These are phyloP conservation scores for Peromyscus maniculatus DNA, from an alignment of 2,113 vertebrate species.

Conservation along the genomic window DNA sequence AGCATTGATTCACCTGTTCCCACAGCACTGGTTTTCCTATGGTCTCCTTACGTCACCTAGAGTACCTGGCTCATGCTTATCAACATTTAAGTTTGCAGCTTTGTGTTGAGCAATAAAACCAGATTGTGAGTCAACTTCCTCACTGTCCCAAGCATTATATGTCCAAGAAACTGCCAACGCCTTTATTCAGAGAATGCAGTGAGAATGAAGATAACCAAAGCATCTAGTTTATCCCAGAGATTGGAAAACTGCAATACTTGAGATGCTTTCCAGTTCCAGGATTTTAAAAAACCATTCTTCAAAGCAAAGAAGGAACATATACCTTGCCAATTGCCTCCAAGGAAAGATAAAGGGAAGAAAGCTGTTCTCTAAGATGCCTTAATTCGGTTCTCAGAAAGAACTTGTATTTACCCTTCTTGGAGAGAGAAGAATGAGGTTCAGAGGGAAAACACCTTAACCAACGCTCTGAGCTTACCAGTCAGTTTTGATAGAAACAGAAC, in stretches of 20 bases:
- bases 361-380: neutral
- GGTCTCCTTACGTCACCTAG: neutral
- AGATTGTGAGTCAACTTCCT: conserved; percentile 42
- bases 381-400: neutral
- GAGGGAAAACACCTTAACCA: neutral
- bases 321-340: neutral
- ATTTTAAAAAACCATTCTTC: conserved; percentile 37
- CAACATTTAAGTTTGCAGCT: neutral
- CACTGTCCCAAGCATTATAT: neutral
- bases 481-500: conserved; percentile 2
- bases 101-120: neutral
- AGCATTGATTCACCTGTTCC: neutral
- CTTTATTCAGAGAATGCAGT: neutral
- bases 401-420: neutral
- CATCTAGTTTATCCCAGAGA: neutral
- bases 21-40: neutral
- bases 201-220: conserved; percentile 38
- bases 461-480: neutral
- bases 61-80: neutral
- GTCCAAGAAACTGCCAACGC: neutral
- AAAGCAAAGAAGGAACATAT: neutral
- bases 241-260: neutral
- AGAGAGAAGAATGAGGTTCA: neutral
- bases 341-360: neutral
- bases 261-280: neutral